Conservation (phyloP, 1,140 invertebrate species). For the Bombus turneri region DNA sequence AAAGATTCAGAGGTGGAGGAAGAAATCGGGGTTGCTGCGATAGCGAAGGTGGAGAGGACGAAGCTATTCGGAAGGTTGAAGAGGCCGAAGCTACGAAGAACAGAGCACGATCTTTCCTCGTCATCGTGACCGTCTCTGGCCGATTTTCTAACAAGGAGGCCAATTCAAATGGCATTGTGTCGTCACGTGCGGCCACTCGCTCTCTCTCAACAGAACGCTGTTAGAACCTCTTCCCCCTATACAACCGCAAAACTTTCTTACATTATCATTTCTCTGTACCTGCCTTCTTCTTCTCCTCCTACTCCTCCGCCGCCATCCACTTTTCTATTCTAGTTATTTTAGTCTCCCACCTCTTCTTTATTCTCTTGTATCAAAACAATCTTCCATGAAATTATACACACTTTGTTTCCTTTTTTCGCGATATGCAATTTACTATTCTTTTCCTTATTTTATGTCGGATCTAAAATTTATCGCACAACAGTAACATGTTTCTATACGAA, state of each 20-base stretch:
- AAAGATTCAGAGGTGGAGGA: constrained; percentile 34
- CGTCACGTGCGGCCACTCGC: constrained; percentile 79
- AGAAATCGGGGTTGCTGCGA: constrained; percentile 74
- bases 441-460: too few relatives aligned
- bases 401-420: neutral
- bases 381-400: neutral
- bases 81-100: constrained; percentile 52
- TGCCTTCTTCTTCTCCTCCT: constrained; percentile 13
- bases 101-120: constrained; percentile 54
- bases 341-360: neutral
- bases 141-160: constrained; percentile 63
- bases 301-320: neutral
- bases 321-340: neutral
- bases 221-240: constrained; percentile 50
- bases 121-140: constrained; percentile 41
- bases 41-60: constrained; percentile 71
- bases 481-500: neutral
- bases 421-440: neutral
- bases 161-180: constrained; percentile 78
- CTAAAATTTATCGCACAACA: neutral
- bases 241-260: constrained; percentile 14
- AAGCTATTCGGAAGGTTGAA: constrained; percentile 34
- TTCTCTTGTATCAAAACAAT: neutral
- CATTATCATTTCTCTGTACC: neutral
- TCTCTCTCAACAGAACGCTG: constrained; percentile 39